phyloP scores from a whole-genome alignment of 2,113 vertebrate genomes.

The Caloenas nicobarica region DNA sequence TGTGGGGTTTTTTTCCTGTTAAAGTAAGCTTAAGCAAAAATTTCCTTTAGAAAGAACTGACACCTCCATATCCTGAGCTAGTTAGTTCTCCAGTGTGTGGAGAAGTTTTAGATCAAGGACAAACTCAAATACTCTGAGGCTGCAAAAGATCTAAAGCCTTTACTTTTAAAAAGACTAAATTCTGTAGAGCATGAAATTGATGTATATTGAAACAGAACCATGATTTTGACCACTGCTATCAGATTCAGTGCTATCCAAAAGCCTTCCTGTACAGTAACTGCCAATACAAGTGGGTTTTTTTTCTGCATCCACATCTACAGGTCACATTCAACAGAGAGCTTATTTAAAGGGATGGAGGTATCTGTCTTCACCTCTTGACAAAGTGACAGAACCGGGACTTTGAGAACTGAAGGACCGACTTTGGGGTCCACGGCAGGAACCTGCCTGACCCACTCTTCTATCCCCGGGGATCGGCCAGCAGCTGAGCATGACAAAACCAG shows the following conservation, averaged over 20 bases:
- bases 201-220: not conserved
- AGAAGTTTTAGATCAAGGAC: not conserved
- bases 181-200: not conserved
- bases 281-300: not conserved
- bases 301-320: not conserved
- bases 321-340: not conserved
- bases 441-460: not conserved
- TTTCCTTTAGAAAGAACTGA: not conserved
- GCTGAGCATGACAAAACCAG: not conserved
- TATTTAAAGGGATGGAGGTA: not conserved
- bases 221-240: not conserved
- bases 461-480: accelerated
- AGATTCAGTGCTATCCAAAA: not conserved
- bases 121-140: not conserved
- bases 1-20: not conserved
- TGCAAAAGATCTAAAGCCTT: not conserved
- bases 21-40: not conserved
- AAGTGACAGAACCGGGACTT: not conserved
- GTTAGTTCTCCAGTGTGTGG: not conserved
- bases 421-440: not conserved
- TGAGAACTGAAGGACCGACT: not conserved
- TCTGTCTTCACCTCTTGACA: not conserved
- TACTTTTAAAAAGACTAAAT: not conserved
- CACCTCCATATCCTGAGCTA: not conserved
- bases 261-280: not conserved